These are phyloP conservation scores for Oryzias javanicus DNA, from an alignment of 2,113 vertebrate genomes.

Conservation along the genomic window DNA sequence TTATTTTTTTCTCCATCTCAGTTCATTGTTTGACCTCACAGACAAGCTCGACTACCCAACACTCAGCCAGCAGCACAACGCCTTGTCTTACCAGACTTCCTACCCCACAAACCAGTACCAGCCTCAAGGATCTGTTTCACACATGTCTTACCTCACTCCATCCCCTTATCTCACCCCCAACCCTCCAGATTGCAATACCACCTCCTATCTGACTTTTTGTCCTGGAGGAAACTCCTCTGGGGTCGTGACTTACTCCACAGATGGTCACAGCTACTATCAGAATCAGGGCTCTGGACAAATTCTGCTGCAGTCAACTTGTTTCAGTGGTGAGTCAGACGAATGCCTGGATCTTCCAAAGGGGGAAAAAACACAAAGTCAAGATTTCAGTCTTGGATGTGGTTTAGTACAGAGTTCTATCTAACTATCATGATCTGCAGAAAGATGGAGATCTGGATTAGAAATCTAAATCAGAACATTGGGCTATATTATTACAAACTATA, in stretches of 20 bases:
- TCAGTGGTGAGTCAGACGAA: slow-evolving; percentile 50
- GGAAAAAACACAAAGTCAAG: background rate
- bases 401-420: background rate
- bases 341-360: background rate
- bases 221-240: slow-evolving; percentile 59
- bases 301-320: slow-evolving; percentile 71
- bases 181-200: slow-evolving; percentile 57
- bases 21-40: slow-evolving; percentile 72
- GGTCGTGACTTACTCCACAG: slow-evolving; percentile 65
- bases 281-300: slow-evolving; percentile 69
- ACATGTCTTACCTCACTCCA: slow-evolving; percentile 70
- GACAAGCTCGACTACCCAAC: slow-evolving; percentile 72
- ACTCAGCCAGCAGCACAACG: slow-evolving; percentile 66
- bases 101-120: slow-evolving; percentile 53
- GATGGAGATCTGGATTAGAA: too few relatives aligned
- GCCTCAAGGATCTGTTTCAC: slow-evolving; percentile 68
- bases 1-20: slow-evolving; percentile 37
- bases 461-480: too few relatives aligned
- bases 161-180: slow-evolving; percentile 76
- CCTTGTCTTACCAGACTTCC: slow-evolving; percentile 62
- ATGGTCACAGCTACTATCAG: slow-evolving; percentile 70
- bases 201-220: slow-evolving; percentile 72
- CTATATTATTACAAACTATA: too few relatives aligned
- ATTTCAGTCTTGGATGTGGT: background rate
- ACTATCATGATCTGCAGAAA: too few relatives aligned